Evolutionary conservation across 2,797 vertebrate genomes (phyloP), one percentile per base, ranked within the genome.

Genomic region (Melanotaenia boesemani): DNA sequence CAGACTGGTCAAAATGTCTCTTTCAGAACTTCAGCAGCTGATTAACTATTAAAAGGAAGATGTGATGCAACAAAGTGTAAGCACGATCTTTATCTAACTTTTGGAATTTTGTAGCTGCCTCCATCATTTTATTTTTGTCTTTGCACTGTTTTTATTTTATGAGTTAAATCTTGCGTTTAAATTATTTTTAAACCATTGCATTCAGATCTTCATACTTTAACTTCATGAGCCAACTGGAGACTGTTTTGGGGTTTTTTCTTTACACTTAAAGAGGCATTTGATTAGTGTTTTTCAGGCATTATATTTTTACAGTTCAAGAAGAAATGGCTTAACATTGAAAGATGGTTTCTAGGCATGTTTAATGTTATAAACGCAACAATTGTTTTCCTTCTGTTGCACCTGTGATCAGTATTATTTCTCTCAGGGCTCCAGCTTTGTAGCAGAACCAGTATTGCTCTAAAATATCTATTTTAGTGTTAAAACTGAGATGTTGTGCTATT

Each of bases 321-420:
- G 10, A 30, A 4, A 6, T 13, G 16, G 28, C 15, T 18, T 18
- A 22, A 50, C 20, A n/a, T n/a, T 32, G 18, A 34, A 34, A n/a
- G 28, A 58, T 4, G 39, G 24, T 68, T 46, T 58, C 56, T 39
- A 15, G 12, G 67, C 34, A 41, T 13, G 15, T 48, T 5, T 18
- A 54, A 36, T 28, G 32, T 36, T n/a, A n/a, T n/a, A 16, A 60
- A 61, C 36, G 11, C 5, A 22, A 61, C 32, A 0, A 1, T 50
- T 20, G 2, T 50, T 20, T 50, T 50, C 18, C 46, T 50, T 34
- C 32, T 34, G 32, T 34, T 34, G 32, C 32, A 7, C 32, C 32
- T 8, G 59, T 62, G 58, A 62, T 34, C 62, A 48, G 56, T 30
- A 24, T 30, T 70, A 60, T 60, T 69, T 69, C 59, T 26, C 36